Evolutionary conservation across 2,113 vertebrate species (phyloP).

Genomic region (Platichthys flesus): DNA sequence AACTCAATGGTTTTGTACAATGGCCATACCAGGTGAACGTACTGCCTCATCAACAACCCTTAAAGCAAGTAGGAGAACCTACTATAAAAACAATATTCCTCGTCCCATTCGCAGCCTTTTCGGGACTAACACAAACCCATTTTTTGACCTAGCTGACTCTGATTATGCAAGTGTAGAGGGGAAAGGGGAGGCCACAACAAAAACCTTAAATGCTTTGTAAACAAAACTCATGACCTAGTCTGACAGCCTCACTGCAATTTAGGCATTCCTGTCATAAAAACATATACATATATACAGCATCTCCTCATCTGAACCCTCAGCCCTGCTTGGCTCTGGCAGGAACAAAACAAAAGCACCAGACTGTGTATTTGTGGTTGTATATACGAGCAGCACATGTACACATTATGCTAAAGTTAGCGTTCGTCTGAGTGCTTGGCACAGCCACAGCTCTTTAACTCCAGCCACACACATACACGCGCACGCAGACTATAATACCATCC

Average conservation of each 20-base stretch:
- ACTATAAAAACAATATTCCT: neutral
- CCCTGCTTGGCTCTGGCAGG: constrained; percentile 7
- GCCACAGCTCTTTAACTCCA: constrained; percentile 40
- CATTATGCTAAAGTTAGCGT: constrained; percentile 67
- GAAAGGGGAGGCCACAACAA: constrained; percentile 37
- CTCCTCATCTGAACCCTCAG: neutral
- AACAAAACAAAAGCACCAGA: constrained; percentile 48
- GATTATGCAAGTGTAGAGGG: constrained; percentile 30
- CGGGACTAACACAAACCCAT: constrained; percentile 11
- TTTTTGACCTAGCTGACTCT: constrained; percentile 44
- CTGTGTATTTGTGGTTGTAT: constrained; percentile 54
- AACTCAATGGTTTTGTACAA: no score
- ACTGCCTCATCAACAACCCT: neutral
- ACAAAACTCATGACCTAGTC: constrained; percentile 41
- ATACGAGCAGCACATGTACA: constrained; percentile 47
- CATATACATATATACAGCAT: constrained; percentile 19
- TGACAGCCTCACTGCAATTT: constrained; percentile 24
- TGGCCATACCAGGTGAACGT: neutral
- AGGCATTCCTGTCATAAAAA: constrained; percentile 32
- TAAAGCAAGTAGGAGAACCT: neutral
- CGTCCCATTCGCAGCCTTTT: neutral
- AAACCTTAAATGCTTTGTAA: constrained; percentile 42
- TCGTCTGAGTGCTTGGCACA: constrained; percentile 40
- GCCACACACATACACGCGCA: constrained; percentile 15
- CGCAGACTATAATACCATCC: neutral